These are phyloP conservation scores for Pristionchus maxplancki DNA, from an alignment of 2,888 invertebrate species.

Conservation along the genomic window DNA sequence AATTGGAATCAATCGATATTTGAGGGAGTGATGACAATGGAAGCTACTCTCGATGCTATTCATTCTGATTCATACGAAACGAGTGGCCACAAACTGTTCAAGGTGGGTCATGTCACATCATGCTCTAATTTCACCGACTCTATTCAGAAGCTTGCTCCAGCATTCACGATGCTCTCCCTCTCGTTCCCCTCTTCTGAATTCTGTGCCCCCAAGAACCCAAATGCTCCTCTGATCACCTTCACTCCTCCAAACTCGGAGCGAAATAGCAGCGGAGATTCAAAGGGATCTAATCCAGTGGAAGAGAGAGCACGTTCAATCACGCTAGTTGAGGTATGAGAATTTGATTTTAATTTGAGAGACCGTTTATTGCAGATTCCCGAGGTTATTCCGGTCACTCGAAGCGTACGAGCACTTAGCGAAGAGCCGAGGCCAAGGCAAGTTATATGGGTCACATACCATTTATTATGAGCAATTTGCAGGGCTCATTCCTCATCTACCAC, in stretches of 20 bases:
- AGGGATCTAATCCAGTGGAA: neutral
- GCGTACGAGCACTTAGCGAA: neutral
- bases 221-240: neutral
- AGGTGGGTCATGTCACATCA: neutral
- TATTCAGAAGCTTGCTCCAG: neutral
- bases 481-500: neutral
- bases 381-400: neutral
- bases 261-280: neutral
- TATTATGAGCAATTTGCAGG: neutral
- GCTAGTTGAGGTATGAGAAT: neutral
- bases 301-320: slow-evolving; percentile 1
- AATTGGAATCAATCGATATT: neutral
- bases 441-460: neutral
- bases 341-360: neutral
- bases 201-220: neutral
- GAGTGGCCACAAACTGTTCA: slow-evolving; percentile 35
- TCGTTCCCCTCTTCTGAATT: slow-evolving; percentile 24
- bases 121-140: neutral
- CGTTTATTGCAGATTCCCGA: neutral
- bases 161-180: neutral
- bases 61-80: slow-evolving; percentile 25
- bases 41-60: slow-evolving; percentile 46
- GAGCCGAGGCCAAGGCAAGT: neutral
- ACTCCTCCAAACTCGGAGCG: neutral
- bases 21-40: slow-evolving; percentile 25